Conservation (phyloP, 2,888 invertebrate genomes). For the Blomia tropicalis region DNA sequence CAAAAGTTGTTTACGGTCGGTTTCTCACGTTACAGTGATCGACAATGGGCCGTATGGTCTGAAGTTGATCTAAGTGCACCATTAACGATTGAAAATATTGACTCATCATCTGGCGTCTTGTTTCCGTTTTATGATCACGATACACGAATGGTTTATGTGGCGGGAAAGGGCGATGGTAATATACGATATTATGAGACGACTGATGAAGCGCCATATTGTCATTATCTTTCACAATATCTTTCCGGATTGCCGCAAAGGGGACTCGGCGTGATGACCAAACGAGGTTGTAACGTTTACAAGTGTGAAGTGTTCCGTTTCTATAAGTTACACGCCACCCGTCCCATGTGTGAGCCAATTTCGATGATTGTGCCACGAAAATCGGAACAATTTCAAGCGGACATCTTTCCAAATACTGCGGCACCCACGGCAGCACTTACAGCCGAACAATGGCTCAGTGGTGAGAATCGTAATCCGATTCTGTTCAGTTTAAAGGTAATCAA, state of each 20-base stretch:
- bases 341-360: slow-evolving; percentile 75
- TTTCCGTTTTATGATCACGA: slow-evolving; percentile 92
- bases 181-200: slow-evolving; percentile 87
- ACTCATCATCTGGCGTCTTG: slow-evolving; percentile 76
- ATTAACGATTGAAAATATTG: slow-evolving; percentile 35
- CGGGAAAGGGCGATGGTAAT: slow-evolving; percentile 91
- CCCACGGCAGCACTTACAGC: slow-evolving; percentile 73
- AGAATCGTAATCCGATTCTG: slow-evolving; percentile 73
- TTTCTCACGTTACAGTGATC: slow-evolving; percentile 35
- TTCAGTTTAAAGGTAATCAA: slow-evolving; percentile 62
- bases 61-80: slow-evolving; percentile 34
- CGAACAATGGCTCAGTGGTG: slow-evolving; percentile 64
- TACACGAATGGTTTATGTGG: slow-evolving; percentile 79
- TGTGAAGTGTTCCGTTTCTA: slow-evolving; percentile 93
- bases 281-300: slow-evolving; percentile 79
- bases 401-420: slow-evolving; percentile 85
- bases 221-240: slow-evolving; percentile 91
- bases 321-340: slow-evolving; percentile 55
- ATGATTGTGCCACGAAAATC: slow-evolving; percentile 97
- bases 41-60: slow-evolving; percentile 39
- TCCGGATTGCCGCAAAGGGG: slow-evolving; percentile 95
- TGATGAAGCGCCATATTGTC: slow-evolving; percentile 80
- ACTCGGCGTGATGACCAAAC: slow-evolving; percentile 76
- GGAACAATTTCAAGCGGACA: slow-evolving; percentile 88
- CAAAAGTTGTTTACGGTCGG: slow-evolving; percentile 37